Base-by-base conservation (phyloP, 2,888 invertebrate genomes). In the Antheraea assamensis region DNA sequence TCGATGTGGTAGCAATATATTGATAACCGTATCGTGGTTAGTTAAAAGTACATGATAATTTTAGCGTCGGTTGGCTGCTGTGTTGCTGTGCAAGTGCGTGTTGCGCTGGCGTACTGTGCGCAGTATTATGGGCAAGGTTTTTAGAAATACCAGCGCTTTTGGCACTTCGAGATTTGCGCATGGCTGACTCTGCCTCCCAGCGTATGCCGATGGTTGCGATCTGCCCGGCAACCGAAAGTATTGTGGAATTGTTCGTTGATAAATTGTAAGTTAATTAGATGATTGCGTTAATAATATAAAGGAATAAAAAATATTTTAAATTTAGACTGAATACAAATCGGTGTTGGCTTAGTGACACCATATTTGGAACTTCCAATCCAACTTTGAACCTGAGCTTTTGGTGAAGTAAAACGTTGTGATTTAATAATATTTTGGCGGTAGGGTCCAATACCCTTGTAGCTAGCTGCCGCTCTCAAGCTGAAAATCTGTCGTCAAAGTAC, bases 101-200 rank as follows among this genome's bases (percentile, higher is more conserved):
- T 73, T 92, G 92, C 76, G 92, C 92, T 0, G 92, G 88, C 17
- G 74, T 87, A 73, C 86, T 93, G 24, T 92, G 90, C 83, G 84
- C 85, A 0, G 92, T 90, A 74, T 82, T 94, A 75, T 93, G 93
- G 93, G 84, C 84, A 61, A 87, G 93, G 15, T 93, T 92, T 82
- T 77, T 85, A 68, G 82, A 90, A 70, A 81, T 90, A 58, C 93
- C 94, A 0, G 90, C 91, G 7, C 75, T 94, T 75, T 81, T 94
- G 19, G 83, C 86, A 52, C 79, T 90, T 10, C 79, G 76, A 21
- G 88, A 87, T 74, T 17, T 77, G 13, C 77, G 76, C 15, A 68
- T 75, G 0, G 73, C 79, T n/a, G 75, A 75, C 21, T 71, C 74
- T 2, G 27, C 78, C 7, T 70, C 79, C 4, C 76, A 80, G 27